These are phyloP conservation scores for Pyrgilauda ruficollis DNA, from an alignment of 2,113 vertebrate genomes.

Conservation along the genomic window DNA sequence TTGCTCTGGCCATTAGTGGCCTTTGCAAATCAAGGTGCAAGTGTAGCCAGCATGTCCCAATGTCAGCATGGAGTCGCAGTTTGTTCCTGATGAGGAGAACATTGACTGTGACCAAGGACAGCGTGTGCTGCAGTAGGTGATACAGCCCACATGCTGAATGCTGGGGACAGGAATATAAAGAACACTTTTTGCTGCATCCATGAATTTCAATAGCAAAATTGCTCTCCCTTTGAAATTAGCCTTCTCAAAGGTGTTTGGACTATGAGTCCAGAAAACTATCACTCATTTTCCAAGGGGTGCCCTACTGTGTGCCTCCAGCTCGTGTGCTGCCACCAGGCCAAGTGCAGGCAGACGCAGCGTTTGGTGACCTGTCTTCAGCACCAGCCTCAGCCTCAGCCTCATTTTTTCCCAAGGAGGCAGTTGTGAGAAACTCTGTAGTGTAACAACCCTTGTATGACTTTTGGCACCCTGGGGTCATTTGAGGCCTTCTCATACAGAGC, in stretches of 20 bases:
- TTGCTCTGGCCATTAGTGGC: background rate
- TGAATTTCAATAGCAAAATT: background rate
- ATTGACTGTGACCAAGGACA: background rate
- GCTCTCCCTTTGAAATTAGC: background rate
- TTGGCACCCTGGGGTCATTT: background rate
- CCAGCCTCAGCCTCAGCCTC: background rate
- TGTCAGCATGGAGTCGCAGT: background rate
- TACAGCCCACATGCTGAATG: background rate
- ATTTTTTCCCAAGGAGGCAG: background rate
- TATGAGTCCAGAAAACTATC: background rate
- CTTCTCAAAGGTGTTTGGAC: background rate
- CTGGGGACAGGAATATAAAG: background rate
- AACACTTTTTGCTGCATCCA: background rate
- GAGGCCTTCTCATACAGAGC: background rate
- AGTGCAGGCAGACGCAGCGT: rapidly evolving
- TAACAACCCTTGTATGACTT: background rate
- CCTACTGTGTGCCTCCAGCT: background rate
- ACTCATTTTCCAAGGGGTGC: background rate
- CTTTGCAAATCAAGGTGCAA: background rate
- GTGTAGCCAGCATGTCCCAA: background rate
- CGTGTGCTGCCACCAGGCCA: background rate
- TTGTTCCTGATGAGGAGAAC: background rate
- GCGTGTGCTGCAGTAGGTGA: rapidly evolving
- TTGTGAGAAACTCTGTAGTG: background rate
- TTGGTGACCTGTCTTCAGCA: background rate